These are phyloP conservation scores for Orthonevra nobilis DNA, from an alignment of 2,888 invertebrate genomes.

Conservation along the genomic window DNA sequence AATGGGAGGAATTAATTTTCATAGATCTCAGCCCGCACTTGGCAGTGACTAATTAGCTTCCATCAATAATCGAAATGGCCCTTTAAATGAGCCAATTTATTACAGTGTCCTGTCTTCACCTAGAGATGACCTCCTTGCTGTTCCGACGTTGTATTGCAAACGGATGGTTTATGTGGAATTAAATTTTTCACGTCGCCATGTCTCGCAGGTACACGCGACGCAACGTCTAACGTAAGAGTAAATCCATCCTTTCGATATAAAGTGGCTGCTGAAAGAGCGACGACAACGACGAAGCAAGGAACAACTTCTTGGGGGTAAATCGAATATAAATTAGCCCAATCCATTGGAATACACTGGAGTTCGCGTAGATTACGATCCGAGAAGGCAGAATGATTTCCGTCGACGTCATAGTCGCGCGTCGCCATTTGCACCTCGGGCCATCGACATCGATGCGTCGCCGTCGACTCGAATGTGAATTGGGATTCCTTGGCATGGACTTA, in stretches of 20 bases:
- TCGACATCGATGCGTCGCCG: constrained; percentile 43
- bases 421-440: constrained; percentile 62
- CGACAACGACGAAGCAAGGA: neutral
- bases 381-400: constrained; percentile 22
- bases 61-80: constrained; percentile 70
- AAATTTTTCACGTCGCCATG: constrained; percentile 38
- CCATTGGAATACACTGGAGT: constrained; percentile 3
- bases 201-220: too few relatives aligned
- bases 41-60: constrained; percentile 66
- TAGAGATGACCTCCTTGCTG: constrained; percentile 20
- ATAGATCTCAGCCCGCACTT: constrained; percentile 62
- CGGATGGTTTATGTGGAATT: constrained; percentile 57
- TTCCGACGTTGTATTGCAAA: constrained; percentile 17
- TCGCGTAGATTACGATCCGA: neutral
- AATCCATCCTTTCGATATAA: constrained; percentile 50
- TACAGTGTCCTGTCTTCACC: constrained; percentile 63
- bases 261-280: constrained; percentile 35
- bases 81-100: constrained; percentile 67
- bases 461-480: constrained; percentile 21
- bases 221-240: constrained; percentile 44
- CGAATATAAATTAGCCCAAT: constrained; percentile 64
- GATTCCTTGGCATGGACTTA: constrained; percentile 4
- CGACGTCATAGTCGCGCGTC: constrained; percentile 60
- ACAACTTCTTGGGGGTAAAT: constrained; percentile 60
- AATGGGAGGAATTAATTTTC: constrained; percentile 69